Evolutionary conservation across 1,140 invertebrate genomes (phyloP).

Genomic region (Drosophila busckii): DNA sequence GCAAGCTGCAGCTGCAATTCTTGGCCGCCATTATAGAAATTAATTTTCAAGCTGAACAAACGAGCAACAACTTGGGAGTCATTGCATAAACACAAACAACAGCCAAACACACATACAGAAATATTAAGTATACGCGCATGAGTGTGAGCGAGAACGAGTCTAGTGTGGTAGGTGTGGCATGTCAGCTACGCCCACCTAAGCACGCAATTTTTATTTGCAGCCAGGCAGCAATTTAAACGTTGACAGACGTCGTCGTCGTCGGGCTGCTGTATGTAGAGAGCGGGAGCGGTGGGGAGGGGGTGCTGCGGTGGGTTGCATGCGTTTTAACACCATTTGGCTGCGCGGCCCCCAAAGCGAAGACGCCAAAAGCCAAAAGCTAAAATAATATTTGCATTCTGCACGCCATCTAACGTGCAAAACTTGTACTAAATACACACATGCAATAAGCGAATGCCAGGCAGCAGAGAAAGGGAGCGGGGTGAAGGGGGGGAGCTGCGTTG

Average conservation of each 20-base stretch:
- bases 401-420: slow-evolving; percentile 68
- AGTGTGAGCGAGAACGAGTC: neutral
- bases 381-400: slow-evolving; percentile 77
- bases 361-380: slow-evolving; percentile 62
- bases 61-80: slow-evolving; percentile 76
- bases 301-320: slow-evolving; percentile 46
- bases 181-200: slow-evolving; percentile 71
- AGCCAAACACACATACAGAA: slow-evolving; percentile 19
- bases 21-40: slow-evolving; percentile 76
- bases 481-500: neutral
- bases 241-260: slow-evolving; percentile 55
- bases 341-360: slow-evolving; percentile 45
- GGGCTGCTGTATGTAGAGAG: slow-evolving; percentile 34
- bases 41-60: slow-evolving; percentile 77
- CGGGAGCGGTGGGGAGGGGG: neutral
- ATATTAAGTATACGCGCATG: neutral
- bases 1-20: slow-evolving; percentile 64
- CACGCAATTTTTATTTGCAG: slow-evolving; percentile 67
- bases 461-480: neutral
- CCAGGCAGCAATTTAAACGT: slow-evolving; percentile 68
- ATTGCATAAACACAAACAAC: slow-evolving; percentile 66
- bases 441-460: slow-evolving; percentile 26
- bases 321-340: slow-evolving; percentile 77
- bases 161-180: slow-evolving; percentile 65
- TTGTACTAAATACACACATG: slow-evolving; percentile 50